phyloP scores from a whole-genome alignment of 2,797 vertebrate species.

The Tauraco hartlaubi region DNA sequence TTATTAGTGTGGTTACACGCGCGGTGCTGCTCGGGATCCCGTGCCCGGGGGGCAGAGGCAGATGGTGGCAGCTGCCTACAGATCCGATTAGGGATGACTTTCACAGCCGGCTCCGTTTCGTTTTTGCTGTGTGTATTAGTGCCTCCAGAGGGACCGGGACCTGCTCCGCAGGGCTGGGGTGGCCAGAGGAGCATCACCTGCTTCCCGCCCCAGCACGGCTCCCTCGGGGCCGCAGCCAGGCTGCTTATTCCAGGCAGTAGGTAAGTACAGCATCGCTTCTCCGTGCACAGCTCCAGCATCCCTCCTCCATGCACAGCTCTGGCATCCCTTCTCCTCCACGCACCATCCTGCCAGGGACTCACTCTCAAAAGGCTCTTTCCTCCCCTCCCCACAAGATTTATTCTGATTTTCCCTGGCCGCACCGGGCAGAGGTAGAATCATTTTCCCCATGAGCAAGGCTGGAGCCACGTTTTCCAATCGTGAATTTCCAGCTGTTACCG shows the following conservation, averaged over 20 bases:
- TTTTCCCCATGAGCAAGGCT: fast-evolving
- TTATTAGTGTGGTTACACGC: background rate
- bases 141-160: background rate
- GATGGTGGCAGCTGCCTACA: background rate
- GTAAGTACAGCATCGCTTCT: background rate
- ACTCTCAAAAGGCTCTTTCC: background rate
- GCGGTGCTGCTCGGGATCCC: background rate
- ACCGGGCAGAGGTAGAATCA: background rate
- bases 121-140: background rate
- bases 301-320: background rate
- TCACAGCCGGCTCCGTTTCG: background rate
- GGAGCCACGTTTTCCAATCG: background rate
- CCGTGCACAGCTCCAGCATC: background rate
- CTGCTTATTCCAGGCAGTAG: background rate
- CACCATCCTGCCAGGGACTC: background rate
- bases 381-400: background rate
- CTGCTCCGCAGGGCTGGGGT: background rate
- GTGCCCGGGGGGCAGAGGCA: background rate
- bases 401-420: background rate
- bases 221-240: background rate
- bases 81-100: background rate
- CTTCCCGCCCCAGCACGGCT: background rate
- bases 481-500: background rate
- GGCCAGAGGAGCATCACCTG: background rate
- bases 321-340: background rate